These are phyloP conservation scores for Steinernema scapterisci DNA, from an alignment of 2,888 invertebrate genomes.

Conservation along the genomic window DNA sequence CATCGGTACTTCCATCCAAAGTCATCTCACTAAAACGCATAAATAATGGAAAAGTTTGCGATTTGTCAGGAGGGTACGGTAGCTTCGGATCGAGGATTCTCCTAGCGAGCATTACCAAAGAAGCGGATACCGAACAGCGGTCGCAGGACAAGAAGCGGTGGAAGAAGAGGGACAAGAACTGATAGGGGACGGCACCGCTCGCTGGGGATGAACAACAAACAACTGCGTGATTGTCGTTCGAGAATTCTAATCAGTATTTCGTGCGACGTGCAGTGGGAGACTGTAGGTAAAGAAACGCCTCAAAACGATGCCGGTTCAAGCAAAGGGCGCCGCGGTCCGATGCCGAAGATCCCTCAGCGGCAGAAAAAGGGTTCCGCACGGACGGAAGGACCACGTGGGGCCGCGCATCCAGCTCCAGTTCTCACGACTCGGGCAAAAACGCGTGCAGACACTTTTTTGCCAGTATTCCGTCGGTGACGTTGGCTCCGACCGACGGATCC, in stretches of 20 bases:
- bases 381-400: constrained; percentile 11
- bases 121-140: neutral
- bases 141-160: neutral
- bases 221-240: constrained; percentile 22
- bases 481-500: constrained; percentile 20
- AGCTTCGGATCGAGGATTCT: neutral
- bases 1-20: constrained; percentile 23
- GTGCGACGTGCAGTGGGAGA: neutral
- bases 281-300: neutral
- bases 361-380: neutral
- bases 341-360: neutral
- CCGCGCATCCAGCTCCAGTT: constrained; percentile 25
- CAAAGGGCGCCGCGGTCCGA: neutral
- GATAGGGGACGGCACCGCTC: constrained; percentile 7
- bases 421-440: constrained; percentile 25
- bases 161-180: neutral
- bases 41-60: neutral
- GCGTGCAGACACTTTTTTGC: constrained; percentile 26
- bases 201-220: constrained; percentile 12
- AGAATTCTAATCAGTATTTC: constrained; percentile 22
- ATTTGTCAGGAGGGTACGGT: neutral
- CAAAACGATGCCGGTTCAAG: neutral
- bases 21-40: neutral
- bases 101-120: no score
- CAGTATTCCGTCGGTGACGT: constrained; percentile 18